Conservation (phyloP, 1,140 invertebrate genomes). For the Copidosoma floridanum region DNA sequence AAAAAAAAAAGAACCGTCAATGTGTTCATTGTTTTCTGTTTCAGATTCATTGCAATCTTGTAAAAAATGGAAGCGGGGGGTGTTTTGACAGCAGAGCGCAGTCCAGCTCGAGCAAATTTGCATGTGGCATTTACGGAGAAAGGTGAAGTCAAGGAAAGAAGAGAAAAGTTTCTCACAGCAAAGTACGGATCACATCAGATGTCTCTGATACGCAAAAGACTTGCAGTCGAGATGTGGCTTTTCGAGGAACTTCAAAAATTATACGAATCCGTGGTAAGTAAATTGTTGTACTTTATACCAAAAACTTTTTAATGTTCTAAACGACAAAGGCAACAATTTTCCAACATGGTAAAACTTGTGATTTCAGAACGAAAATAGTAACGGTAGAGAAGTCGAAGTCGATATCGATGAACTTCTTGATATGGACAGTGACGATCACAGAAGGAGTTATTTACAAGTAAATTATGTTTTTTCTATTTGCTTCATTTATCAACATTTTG, state of each 20-base stretch:
- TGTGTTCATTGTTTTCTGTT: too few species aligned
- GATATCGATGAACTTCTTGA: conserved; percentile 91
- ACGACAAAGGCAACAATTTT: neutral
- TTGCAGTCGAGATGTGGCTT: conserved; percentile 96
- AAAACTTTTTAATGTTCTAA: neutral
- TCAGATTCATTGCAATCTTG: too few species aligned
- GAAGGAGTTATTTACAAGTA: conserved; percentile 81
- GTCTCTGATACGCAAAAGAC: conserved; percentile 90
- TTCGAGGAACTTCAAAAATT: conserved; percentile 91
- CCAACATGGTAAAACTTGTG: neutral
- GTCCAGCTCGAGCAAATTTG: conserved; percentile 74
- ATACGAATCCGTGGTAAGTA: conserved; percentile 78
- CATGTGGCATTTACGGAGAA: conserved; percentile 88
- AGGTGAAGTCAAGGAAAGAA: conserved; percentile 79
- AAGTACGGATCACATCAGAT: conserved; percentile 97
- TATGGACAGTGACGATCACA: conserved; percentile 83
- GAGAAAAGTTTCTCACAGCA: conserved; percentile 93
- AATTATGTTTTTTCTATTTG: conserved; percentile 35
- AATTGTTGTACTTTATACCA: neutral
- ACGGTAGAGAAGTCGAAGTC: conserved; percentile 79
- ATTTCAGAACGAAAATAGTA: conserved; percentile 58
- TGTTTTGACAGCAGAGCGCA: conserved; percentile 62
- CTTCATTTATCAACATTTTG: neutral
- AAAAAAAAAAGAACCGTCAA: too few species aligned
- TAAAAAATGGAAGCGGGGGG: conserved; percentile 49